Percentiles rank a stretch among this genome's conserved stretches.
Evolutionary conservation across 2,797 vertebrate species (phyloP).

Genomic region (Odontamblyopus lacepedii): DNA sequence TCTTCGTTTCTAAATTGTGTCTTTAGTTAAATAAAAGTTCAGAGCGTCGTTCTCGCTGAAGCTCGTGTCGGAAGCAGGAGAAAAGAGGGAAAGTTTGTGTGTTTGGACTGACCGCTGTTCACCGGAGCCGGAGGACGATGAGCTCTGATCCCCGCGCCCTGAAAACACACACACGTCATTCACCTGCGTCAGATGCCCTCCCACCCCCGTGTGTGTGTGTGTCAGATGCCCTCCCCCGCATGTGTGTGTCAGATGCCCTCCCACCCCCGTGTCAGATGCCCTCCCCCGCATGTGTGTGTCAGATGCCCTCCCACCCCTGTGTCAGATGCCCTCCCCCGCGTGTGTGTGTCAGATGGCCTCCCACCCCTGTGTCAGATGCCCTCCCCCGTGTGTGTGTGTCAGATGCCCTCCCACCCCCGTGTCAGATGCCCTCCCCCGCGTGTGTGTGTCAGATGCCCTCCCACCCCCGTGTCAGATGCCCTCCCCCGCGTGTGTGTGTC

Average conservation of each 20-base stretch:
- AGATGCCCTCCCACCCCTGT: neutral
- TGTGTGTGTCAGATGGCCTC: neutral
- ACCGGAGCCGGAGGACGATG: slow-evolving; percentile 35
- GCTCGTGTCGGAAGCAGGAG: too few relatives aligned
- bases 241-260: too few relatives aligned
- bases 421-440: neutral
- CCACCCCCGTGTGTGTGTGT: neutral
- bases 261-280: neutral
- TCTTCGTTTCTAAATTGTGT: too few relatives aligned
- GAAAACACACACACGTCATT: slow-evolving; percentile 3
- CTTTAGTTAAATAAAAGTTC: too few relatives aligned
- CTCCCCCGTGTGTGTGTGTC: too few relatives aligned
- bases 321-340: neutral
- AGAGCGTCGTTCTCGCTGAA: too few relatives aligned
- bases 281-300: neutral
- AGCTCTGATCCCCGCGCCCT: slow-evolving; percentile 30
- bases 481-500: too few relatives aligned
- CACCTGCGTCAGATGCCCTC: neutral
- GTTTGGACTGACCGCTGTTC: slow-evolving; percentile 22
- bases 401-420: neutral
- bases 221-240: neutral
- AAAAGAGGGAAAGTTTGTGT: too few relatives aligned
- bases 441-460: neutral
- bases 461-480: too few relatives aligned
- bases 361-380: neutral